Evolutionary conservation across 2,113 vertebrate species (phyloP).

Genomic region (Ammospiza nelsoni): DNA sequence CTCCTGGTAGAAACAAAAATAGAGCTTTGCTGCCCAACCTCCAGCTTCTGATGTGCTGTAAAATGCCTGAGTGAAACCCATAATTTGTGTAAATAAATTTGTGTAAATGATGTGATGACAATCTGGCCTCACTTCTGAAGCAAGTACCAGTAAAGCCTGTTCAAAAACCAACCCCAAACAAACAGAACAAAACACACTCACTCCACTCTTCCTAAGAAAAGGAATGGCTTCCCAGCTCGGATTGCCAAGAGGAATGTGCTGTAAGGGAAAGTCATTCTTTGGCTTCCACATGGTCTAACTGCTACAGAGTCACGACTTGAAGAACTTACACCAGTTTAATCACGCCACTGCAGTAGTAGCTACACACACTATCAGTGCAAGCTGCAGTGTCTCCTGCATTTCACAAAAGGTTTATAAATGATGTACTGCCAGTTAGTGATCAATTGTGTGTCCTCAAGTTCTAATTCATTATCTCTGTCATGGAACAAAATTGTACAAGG

Average conservation of each 20-base stretch:
- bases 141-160: not conserved
- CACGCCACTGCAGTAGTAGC: rapidly evolving
- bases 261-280: not conserved
- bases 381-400: not conserved
- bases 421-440: not conserved
- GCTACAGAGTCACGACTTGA: not conserved
- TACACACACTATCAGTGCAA: not conserved
- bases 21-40: not conserved
- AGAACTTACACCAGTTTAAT: not conserved
- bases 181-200: not conserved
- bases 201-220: not conserved
- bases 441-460: not conserved
- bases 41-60: not conserved
- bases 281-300: not conserved
- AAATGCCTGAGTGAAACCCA: not conserved
- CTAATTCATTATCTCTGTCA: not conserved
- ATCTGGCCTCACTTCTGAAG: not conserved
- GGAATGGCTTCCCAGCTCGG: not conserved
- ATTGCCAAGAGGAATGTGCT: not conserved
- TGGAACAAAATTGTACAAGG: not conserved
- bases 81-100: not conserved
- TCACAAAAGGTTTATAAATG: not conserved
- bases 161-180: not conserved
- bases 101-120: not conserved
- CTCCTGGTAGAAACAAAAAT: not conserved